Percentiles rank a stretch among this genome's conserved stretches.
Evolutionary conservation across 2,797 vertebrate species (phyloP).

Genomic region (Bryconaethiops microstoma): DNA sequence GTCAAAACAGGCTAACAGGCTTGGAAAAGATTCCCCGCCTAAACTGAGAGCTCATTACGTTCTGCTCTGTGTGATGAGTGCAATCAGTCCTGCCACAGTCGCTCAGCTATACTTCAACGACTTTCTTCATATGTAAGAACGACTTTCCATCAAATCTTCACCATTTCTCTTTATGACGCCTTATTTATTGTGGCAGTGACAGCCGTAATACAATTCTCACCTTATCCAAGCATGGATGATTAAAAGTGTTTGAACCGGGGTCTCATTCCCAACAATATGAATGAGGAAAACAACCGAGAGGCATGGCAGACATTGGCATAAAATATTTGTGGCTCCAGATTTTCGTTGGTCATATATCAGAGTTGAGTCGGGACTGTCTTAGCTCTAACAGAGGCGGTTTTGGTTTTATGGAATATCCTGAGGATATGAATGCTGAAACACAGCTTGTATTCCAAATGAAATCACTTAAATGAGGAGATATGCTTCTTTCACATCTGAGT

Average conservation of each 20-base stretch:
- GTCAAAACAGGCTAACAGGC: neutral
- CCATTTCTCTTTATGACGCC: neutral
- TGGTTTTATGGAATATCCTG: neutral
- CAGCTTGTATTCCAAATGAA: too few relatives aligned
- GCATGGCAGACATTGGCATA: neutral
- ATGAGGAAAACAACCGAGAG: neutral
- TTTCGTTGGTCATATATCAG: neutral
- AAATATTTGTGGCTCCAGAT: neutral
- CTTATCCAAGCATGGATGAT: constrained; percentile 6
- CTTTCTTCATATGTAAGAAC: too few relatives aligned
- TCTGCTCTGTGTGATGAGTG: constrained; percentile 9
- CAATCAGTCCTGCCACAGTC: constrained; percentile 10
- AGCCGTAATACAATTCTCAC: neutral
- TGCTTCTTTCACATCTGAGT: too few relatives aligned
- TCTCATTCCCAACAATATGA: neutral
- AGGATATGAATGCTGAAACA: neutral
- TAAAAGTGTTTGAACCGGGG: neutral
- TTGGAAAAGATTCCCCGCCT: neutral
- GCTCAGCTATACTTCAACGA: neutral
- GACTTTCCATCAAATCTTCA: neutral
- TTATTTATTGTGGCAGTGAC: neutral
- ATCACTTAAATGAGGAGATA: too few relatives aligned
- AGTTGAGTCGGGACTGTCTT: neutral
- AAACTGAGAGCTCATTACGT: constrained; percentile 18
- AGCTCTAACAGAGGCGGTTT: neutral